These are phyloP conservation scores for Amyelois transitella DNA, from an alignment of 1,140 invertebrate genomes.

Conservation along the genomic window DNA sequence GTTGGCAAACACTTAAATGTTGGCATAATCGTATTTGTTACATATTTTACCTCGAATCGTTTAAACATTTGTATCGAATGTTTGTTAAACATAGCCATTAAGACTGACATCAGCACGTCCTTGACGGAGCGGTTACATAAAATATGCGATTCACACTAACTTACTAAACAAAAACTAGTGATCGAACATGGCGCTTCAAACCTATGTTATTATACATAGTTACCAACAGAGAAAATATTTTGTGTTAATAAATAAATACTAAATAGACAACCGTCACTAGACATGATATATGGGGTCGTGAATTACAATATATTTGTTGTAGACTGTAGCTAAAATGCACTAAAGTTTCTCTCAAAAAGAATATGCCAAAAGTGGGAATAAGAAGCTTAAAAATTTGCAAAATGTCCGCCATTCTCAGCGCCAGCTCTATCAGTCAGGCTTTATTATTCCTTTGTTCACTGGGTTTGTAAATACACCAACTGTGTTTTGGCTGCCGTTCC, in stretches of 20 bases:
- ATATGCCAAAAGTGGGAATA: neutral
- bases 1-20: neutral
- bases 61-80: neutral
- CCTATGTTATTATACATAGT: too few species aligned
- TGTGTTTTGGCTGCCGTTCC: neutral
- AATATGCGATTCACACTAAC: slow-evolving; percentile 26
- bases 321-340: too few species aligned
- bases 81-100: slow-evolving; percentile 23
- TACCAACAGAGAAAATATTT: too few species aligned
- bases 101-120: slow-evolving; percentile 22
- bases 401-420: neutral
- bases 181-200: too few species aligned
- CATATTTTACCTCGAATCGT: neutral
- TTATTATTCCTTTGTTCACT: slow-evolving; percentile 1
- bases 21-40: neutral
- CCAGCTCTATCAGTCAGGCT: neutral
- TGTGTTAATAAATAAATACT: too few species aligned
- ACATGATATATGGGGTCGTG: too few species aligned
- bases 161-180: slow-evolving; percentile 9
- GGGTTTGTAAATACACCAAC: neutral
- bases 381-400: neutral
- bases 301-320: too few species aligned
- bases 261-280: too few species aligned
- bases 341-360: too few species aligned
- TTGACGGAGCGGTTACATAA: slow-evolving; percentile 24